These are phyloP conservation scores for Sternotherus odoratus DNA, from an alignment of 2,797 vertebrate species.

Conservation along the genomic window DNA sequence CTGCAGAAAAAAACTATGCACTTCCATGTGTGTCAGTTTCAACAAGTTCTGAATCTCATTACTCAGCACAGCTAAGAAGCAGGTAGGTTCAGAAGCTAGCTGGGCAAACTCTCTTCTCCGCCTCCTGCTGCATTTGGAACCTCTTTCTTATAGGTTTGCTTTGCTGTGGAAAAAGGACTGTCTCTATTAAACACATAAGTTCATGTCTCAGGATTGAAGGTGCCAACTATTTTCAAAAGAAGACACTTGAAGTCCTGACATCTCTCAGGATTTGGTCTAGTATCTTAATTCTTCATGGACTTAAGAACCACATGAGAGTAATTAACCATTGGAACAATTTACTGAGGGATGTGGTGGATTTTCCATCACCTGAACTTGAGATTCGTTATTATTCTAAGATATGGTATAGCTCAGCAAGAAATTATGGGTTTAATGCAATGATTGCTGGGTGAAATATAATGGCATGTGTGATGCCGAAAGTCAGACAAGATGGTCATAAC, in stretches of 20 bases:
- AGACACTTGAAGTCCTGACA: neutral
- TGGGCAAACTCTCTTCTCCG: neutral
- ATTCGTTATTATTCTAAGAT: neutral
- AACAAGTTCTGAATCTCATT: neutral
- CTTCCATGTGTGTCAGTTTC: neutral
- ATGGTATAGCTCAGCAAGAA: neutral
- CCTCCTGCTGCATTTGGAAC: neutral
- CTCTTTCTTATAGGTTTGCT: neutral
- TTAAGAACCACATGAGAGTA: neutral
- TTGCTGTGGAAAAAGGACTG: neutral
- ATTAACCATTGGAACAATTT: neutral
- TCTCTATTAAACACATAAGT: neutral
- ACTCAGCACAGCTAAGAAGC: neutral
- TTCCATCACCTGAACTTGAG: neutral
- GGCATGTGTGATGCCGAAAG: neutral
- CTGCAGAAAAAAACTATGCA: neutral
- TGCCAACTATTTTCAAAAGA: neutral
- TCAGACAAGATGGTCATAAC: neutral
- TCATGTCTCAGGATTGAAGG: neutral
- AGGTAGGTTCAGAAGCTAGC: neutral
- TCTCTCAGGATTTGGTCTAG: neutral
- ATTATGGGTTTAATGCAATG: neutral
- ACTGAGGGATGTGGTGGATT: neutral
- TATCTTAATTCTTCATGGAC: neutral
- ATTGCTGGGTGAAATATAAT: neutral